Percentiles rank a stretch among this genome's conserved stretches.
Conservation (phyloP, 2,888 invertebrate species). For the Alloplasta piceator region DNA sequence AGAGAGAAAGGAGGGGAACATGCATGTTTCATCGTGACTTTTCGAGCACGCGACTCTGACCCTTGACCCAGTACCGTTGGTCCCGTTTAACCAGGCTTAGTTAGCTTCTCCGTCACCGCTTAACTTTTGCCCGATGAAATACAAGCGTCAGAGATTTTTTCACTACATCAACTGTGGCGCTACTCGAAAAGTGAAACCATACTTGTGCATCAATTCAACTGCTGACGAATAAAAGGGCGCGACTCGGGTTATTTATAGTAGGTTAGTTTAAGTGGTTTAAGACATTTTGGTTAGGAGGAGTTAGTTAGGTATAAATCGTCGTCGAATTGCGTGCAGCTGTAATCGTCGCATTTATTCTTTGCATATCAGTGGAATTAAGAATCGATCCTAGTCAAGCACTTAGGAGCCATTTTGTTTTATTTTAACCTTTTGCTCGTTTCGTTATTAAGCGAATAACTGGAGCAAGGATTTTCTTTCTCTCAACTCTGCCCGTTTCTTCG, state of each 20-base stretch:
- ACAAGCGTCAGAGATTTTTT: slow-evolving; percentile 46
- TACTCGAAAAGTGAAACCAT: neutral
- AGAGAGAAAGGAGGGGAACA: slow-evolving; percentile 32
- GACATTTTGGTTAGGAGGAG: no score
- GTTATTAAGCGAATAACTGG: slow-evolving; percentile 35
- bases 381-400: neutral
- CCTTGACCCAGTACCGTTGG: slow-evolving; percentile 74
- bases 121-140: slow-evolving; percentile 38
- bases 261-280: no score
- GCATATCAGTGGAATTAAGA: slow-evolving; percentile 18
- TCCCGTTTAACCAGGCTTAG: slow-evolving; percentile 37
- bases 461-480: slow-evolving; percentile 36
- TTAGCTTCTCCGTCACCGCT: slow-evolving; percentile 37
- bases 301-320: neutral
- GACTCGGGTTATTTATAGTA: no score
- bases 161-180: neutral
- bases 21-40: slow-evolving; percentile 65
- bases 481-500: slow-evolving; percentile 4
- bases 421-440: neutral
- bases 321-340: neutral
- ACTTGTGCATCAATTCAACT: no score
- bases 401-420: neutral
- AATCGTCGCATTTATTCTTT: neutral
- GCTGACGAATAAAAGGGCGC: no score
- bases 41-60: slow-evolving; percentile 68